Conservation (phyloP, 1,140 invertebrate species). For the Scaptodrosophila lebanonensis region DNA sequence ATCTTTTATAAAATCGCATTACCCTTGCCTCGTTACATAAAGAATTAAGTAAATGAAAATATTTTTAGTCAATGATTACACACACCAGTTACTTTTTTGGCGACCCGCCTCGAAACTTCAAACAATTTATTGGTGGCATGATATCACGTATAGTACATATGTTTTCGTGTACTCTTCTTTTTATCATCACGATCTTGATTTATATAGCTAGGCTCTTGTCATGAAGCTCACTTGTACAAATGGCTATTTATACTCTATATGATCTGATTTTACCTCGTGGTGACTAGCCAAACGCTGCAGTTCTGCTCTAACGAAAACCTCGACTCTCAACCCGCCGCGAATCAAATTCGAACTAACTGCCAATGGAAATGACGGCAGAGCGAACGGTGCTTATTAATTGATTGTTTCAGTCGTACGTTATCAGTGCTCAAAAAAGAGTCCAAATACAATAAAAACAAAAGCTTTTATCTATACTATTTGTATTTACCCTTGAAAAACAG, state of each 20-base stretch:
- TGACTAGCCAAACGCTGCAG: slow-evolving; percentile 14
- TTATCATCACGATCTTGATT: slow-evolving; percentile 54
- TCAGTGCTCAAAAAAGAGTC: slow-evolving; percentile 14
- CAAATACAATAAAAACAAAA: slow-evolving; percentile 43
- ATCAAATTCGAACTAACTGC: slow-evolving; percentile 63
- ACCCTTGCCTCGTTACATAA: slow-evolving; percentile 46
- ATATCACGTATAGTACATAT: slow-evolving; percentile 43
- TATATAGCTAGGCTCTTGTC: slow-evolving; percentile 15
- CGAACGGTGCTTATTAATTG: slow-evolving; percentile 51
- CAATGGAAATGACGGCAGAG: slow-evolving; percentile 29
- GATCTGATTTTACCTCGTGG: slow-evolving; percentile 19
- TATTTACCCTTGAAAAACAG: slow-evolving; percentile 40
- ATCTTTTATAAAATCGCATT: slow-evolving; percentile 38
- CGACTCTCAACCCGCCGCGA: slow-evolving; percentile 57
- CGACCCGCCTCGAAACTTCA: neutral
- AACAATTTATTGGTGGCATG: slow-evolving; percentile 31
- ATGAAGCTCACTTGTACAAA: neutral
- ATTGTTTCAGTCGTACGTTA: slow-evolving; percentile 45
- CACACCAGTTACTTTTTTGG: slow-evolving; percentile 6
- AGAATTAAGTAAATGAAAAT: slow-evolving; percentile 21
- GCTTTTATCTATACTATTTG: slow-evolving; percentile 39
- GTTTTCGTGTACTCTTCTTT: neutral
- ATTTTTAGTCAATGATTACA: slow-evolving; percentile 45
- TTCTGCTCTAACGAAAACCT: slow-evolving; percentile 26
- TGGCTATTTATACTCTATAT: slow-evolving; percentile 23